Percentiles rank a stretch among this genome's conserved stretches.
Evolutionary conservation across 1,140 invertebrate species (phyloP).

Genomic region (Diuraphis noxia): DNA sequence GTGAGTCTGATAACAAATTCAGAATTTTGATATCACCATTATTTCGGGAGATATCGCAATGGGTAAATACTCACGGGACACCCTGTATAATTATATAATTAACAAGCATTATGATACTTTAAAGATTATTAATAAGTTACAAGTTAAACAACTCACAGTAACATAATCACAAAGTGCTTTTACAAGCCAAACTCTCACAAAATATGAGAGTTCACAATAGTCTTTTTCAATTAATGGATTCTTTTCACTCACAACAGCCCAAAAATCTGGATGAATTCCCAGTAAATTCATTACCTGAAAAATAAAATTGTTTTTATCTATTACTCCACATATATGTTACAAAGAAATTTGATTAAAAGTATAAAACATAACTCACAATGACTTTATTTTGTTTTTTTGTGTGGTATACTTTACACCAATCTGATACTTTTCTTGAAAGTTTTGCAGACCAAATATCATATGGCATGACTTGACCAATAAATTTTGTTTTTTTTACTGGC

Average conservation of each 20-base stretch:
- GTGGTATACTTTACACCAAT: constrained; percentile 32
- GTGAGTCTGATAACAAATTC: too few relatives aligned
- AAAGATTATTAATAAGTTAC: background rate
- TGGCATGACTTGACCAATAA: background rate
- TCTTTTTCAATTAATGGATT: constrained; percentile 62
- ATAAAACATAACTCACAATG: background rate
- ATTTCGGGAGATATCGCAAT: too few relatives aligned
- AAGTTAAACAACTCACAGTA: constrained; percentile 55
- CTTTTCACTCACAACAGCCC: constrained; percentile 59
- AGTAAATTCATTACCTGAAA: constrained; percentile 61
- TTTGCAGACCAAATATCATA: constrained; percentile 28
- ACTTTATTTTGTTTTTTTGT: constrained; percentile 43
- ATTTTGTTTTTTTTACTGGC: constrained; percentile 18
- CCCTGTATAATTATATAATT: too few relatives aligned
- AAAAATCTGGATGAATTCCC: constrained; percentile 61
- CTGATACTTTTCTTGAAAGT: constrained; percentile 6
- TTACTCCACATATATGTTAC: background rate
- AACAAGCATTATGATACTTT: background rate
- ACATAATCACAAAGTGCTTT: constrained; percentile 64
- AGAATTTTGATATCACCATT: too few relatives aligned
- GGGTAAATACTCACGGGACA: too few relatives aligned
- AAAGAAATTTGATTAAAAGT: background rate
- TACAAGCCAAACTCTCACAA: constrained; percentile 63
- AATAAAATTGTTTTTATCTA: constrained; percentile 35
- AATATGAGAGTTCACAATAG: constrained; percentile 63